Conservation (phyloP, 2,888 invertebrate genomes). For the Synergus itoensis region DNA sequence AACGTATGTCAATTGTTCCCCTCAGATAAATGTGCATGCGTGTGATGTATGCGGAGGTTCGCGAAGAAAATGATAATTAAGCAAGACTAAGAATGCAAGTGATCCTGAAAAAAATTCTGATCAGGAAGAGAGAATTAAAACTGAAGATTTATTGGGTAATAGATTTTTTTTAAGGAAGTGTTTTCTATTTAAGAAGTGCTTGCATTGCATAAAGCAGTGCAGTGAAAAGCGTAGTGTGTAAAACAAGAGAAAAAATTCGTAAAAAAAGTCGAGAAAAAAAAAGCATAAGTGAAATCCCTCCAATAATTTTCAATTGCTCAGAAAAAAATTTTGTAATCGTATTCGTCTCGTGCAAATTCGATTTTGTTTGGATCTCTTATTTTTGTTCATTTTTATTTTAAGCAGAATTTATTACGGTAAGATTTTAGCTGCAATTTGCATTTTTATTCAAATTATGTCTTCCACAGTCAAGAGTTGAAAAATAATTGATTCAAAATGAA, state of each 20-base stretch:
- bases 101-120: neutral
- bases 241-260: neutral
- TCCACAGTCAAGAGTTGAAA: constrained; percentile 25
- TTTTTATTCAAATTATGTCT: neutral
- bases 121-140: constrained; percentile 41
- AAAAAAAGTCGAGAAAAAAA: constrained; percentile 58
- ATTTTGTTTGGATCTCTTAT: neutral
- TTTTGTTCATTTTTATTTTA: neutral
- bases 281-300: constrained; percentile 68
- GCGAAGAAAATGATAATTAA: constrained; percentile 33
- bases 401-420: neutral
- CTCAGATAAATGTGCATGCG: constrained; percentile 70
- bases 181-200: constrained; percentile 2
- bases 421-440: neutral
- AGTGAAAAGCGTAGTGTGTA: neutral
- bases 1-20: constrained; percentile 76
- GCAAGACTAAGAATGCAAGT: constrained; percentile 27
- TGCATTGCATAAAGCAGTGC: neutral
- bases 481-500: constrained; percentile 1
- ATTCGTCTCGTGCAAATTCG: neutral
- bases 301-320: constrained; percentile 74
- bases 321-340: constrained; percentile 55
- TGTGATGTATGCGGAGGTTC: constrained; percentile 52
- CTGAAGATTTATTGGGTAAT: constrained; percentile 46
- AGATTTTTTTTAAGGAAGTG: constrained; percentile 23